Base-by-base conservation (phyloP, 2,113 vertebrate species). In the Neomonachus schauinslandi region DNA sequence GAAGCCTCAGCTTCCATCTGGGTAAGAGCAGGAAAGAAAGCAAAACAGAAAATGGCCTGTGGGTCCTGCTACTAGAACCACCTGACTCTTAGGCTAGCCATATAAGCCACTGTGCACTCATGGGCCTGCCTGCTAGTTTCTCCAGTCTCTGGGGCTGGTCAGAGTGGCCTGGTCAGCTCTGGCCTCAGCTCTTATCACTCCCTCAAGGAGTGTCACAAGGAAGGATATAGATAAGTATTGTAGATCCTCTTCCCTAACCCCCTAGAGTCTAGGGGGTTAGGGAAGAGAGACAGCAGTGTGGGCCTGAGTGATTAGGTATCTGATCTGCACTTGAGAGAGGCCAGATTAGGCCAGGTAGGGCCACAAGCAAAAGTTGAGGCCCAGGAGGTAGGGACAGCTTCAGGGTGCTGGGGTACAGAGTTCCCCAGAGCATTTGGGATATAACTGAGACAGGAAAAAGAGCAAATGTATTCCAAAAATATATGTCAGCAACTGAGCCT, bases 11-110 rank as follows among this genome's bases (percentile, higher is more conserved):
- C 65, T 80, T 85, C 85, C 51, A 85, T 61, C 55, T 28, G 31
- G 15, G 18, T 89, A 92, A 72, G 7, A 61, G 36, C n/a, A 46
- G 33, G 18, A 87, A 97, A 82, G 63, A 89, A 95, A 86, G 21
- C 15, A 71, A 87, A 82, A 83, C 39, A 74, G 46, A 79, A 80
- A 61, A 74, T 74, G 63, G 31, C 19, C 79, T 69, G 13, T 67
- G 21, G 39, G 21, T 83, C 53, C 61, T 83, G 15, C 18, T 71
- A 1, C 19, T 5, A 87, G 69, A 77, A 49, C 39, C 49, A 33
- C 31, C 22, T 49, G 72, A 61, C 42, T 8, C 57, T 55, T 46
- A 39, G 19, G 6, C 53, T 82, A 49, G 65, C 26, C 57, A 6
- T 74, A n/a, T 26, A 71, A 89, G 83, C 13, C 36, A 13, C 85